Base-by-base conservation (phyloP, 2,113 vertebrate genomes). In the Ondatra zibethicus region DNA sequence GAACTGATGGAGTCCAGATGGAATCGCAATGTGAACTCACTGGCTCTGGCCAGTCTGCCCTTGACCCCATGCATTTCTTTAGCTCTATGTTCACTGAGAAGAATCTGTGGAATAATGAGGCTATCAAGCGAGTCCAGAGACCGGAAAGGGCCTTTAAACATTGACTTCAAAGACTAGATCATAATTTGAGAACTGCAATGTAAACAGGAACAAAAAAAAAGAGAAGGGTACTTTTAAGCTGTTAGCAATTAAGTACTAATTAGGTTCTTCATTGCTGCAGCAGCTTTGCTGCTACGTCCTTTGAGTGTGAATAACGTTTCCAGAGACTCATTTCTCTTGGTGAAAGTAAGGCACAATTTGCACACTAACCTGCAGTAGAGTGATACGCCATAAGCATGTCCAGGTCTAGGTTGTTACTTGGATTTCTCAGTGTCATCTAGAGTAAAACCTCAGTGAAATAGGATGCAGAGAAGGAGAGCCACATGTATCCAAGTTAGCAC, bases 1-100 rank as follows among this genome's bases (percentile, higher is more conserved):
- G 70, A 92, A 84, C 12, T 94, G 94, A 96, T 94, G 82, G 91
- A 47, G 29, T 96, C 78, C 97, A 97, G 97, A 97, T 97, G 97
- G 92, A 92, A 47, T 81, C 45, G 4, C 73, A 84, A 0, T 88
- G 73, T 92, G 92, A 90, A 90, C 80, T 96, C 33, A 84, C 78
- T 94, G 93, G 42, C 66, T 70, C 21, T 52, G 27, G 29, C 55
- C 52, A 80, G 42, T 85, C 91, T 95, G 42, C 70, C 75, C 65
- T 95, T 98, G 92, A 97, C 92, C 94, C 93, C 75, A 5, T 55
- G 23, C 25, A 36, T 81, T 95, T 97, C 87, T 95, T 36, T 85
- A 89, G 58, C 29, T 52, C 65, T 82, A 0, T 80, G 85, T 88
- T 93, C 85, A 78, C 70, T 61, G 52, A 75, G 88, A 96, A 84